A percentile compares a stretch with the other conserved stretches of the same genome.
Evolutionary conservation across 2,888 invertebrate species (phyloP).

Genomic region (Drosophila leonis): DNA sequence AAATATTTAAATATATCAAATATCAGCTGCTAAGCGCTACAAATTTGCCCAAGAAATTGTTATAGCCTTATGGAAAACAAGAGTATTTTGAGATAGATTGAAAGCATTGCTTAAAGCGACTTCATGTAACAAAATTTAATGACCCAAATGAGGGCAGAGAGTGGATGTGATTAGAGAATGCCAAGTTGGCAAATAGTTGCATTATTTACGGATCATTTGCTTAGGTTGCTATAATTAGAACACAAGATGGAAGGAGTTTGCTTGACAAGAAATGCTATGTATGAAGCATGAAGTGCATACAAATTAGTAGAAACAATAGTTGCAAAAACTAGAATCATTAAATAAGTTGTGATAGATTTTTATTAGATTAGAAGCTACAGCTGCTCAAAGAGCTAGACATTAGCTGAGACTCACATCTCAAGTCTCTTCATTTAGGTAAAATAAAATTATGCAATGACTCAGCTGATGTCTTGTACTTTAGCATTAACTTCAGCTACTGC

Average conservation of each 20-base stretch:
- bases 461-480: too few relatives aligned
- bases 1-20: background rate
- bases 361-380: background rate
- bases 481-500: too few relatives aligned
- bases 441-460: background rate
- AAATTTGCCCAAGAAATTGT: background rate
- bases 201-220: conserved; percentile 14
- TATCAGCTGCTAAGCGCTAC: background rate
- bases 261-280: too few relatives aligned
- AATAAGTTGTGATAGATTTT: background rate
- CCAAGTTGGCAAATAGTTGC: conserved; percentile 5
- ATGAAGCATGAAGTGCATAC: background rate
- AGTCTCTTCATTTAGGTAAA: conserved; percentile 5
- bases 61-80: too few relatives aligned
- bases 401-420: background rate
- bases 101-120: background rate
- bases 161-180: conserved; percentile 2
- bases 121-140: conserved; percentile 3
- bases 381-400: background rate
- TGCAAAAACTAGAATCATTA: background rate
- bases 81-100: background rate
- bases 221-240: conserved; percentile 8
- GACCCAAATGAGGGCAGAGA: background rate
- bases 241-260: background rate
- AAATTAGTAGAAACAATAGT: background rate